These are phyloP conservation scores for Agonopterix arenella DNA, from an alignment of 2,888 invertebrate genomes.

Conservation along the genomic window DNA sequence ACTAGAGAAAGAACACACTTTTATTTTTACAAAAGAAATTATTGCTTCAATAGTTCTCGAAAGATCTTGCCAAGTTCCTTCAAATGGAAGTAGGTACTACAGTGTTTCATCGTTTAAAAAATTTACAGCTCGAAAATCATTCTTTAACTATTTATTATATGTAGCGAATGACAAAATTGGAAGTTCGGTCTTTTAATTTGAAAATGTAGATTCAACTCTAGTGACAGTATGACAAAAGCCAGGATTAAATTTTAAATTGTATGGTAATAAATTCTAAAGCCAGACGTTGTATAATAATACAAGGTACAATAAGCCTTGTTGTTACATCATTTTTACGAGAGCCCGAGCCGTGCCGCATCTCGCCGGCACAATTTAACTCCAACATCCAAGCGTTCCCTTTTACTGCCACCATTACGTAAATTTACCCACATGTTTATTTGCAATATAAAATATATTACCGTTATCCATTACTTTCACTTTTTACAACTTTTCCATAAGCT, in stretches of 20 bases:
- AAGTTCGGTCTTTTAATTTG: too few species aligned
- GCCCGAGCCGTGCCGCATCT: conserved; percentile 16
- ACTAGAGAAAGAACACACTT: conserved; percentile 53
- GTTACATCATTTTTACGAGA: conserved; percentile 35
- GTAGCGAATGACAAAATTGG: too few species aligned
- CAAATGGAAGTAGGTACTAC: too few species aligned
- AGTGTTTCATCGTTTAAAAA: too few species aligned
- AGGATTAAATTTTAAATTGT: too few species aligned
- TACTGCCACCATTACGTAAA: conserved; percentile 68
- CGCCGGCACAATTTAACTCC: conserved; percentile 23
- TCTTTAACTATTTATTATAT: too few species aligned
- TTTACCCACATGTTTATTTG: conserved; percentile 75
- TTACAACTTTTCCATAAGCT: conserved; percentile 11
- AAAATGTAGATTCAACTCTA: too few species aligned
- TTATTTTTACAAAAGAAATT: conserved; percentile 53
- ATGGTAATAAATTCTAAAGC: too few species aligned
- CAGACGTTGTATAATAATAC: conserved; percentile 8
- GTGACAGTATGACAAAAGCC: too few species aligned
- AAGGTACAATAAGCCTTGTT: conserved; percentile 18
- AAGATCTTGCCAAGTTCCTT: too few species aligned
- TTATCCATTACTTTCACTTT: conserved; percentile 22
- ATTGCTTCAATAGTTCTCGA: conserved; percentile 22
- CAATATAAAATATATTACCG: conserved; percentile 65
- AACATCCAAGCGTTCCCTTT: conserved; percentile 40
- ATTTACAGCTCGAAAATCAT: too few species aligned